These are phyloP conservation scores for Saturnia pavonia DNA, from an alignment of 2,888 invertebrate genomes.

Conservation along the genomic window DNA sequence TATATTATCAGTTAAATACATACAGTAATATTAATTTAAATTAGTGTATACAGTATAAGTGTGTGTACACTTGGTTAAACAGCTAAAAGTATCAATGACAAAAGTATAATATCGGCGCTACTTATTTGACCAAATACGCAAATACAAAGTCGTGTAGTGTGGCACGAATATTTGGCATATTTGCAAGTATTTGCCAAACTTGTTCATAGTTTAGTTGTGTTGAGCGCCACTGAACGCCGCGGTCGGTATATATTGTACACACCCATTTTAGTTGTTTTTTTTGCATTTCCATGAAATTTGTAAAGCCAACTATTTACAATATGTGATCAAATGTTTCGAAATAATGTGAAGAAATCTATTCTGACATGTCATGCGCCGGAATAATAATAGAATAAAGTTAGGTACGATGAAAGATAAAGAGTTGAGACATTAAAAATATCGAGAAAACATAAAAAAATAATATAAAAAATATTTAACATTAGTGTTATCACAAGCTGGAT, in stretches of 20 bases:
- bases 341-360: background rate
- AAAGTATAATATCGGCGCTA: background rate
- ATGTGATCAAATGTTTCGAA: background rate
- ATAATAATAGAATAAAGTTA: slow-evolving; percentile 10
- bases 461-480: background rate
- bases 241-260: too few species aligned
- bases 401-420: slow-evolving; percentile 1
- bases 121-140: background rate
- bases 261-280: too few species aligned
- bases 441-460: background rate
- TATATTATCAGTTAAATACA: slow-evolving; percentile 64
- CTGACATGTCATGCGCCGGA: background rate
- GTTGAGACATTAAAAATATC: background rate
- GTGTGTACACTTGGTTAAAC: slow-evolving; percentile 13
- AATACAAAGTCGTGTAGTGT: background rate
- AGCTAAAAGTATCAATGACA: slow-evolving; percentile 7
- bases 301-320: background rate
- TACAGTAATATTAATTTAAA: slow-evolving; percentile 26
- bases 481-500: background rate
- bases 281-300: background rate
- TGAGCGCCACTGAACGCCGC: too few species aligned
- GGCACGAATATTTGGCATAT: background rate
- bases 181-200: background rate
- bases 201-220: background rate
- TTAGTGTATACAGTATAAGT: slow-evolving; percentile 12